Evolutionary conservation across 2,113 vertebrate genomes (phyloP).

Genomic region (Xerus inauris): DNA sequence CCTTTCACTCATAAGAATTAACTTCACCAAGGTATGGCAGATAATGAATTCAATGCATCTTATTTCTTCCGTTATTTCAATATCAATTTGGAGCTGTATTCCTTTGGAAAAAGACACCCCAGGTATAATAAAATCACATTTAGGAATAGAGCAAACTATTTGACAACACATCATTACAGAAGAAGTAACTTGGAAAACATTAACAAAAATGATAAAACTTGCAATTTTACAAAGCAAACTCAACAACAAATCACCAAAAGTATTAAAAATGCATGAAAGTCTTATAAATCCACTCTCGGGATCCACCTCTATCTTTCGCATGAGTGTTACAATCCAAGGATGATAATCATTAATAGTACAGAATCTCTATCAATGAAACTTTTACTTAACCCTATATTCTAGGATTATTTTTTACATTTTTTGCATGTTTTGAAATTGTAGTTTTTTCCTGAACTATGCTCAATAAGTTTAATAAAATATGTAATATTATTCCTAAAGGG

Average conservation of each 20-base stretch:
- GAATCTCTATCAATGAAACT: not conserved
- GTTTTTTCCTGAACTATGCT: not conserved
- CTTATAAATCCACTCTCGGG: not conserved
- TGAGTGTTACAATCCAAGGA: not conserved
- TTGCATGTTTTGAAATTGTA: not conserved
- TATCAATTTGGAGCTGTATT: conserved; percentile 28
- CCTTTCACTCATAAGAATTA: not conserved
- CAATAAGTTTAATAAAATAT: not conserved
- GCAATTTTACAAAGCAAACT: not conserved
- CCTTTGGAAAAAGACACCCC: not conserved
- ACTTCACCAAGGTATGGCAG: not conserved
- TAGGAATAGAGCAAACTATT: not conserved
- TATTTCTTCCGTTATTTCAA: conserved; percentile 12
- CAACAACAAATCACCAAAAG: conserved; percentile 6
- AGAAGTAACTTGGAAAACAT: not conserved
- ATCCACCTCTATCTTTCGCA: not conserved
- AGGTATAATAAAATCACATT: not conserved
- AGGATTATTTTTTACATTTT: not conserved
- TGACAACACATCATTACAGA: not conserved
- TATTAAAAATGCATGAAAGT: not conserved
- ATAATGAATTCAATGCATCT: not conserved
- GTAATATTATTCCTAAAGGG: not conserved
- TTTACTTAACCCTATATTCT: not conserved
- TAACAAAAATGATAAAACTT: conserved; percentile 30
- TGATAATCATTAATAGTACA: not conserved